phyloP scores from a whole-genome alignment of 2,113 vertebrate species.

The Tragelaphus scriptus region DNA sequence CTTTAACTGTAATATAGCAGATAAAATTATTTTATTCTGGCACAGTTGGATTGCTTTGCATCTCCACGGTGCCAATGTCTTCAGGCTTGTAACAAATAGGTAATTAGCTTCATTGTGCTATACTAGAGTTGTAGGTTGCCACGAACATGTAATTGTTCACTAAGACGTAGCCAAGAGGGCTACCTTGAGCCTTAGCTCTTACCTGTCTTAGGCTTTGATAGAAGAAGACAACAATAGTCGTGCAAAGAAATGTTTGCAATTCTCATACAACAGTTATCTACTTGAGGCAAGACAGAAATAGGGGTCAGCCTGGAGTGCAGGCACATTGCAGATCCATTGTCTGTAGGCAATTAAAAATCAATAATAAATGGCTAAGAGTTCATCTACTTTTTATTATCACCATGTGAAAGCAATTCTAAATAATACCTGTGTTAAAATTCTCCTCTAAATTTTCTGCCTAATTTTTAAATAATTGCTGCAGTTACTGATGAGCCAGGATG shows the following conservation, averaged over 20 bases:
- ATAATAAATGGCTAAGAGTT: not conserved
- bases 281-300: not conserved
- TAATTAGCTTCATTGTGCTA: conserved; percentile 41
- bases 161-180: not conserved
- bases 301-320: not conserved
- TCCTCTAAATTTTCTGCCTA: not conserved
- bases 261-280: not conserved
- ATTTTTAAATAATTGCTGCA: not conserved
- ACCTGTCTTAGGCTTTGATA: conserved; percentile 62
- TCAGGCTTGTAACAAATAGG: not conserved
- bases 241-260: conserved; percentile 19
- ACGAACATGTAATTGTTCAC: conserved; percentile 32
- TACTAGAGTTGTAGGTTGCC: conserved; percentile 31
- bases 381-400: not conserved
- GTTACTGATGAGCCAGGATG: not conserved
- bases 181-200: conserved; percentile 42
- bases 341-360: not conserved
- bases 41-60: not conserved
- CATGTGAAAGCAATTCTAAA: not conserved
- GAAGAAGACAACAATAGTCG: conserved; percentile 7
- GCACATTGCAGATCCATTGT: not conserved
- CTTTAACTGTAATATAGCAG: conserved; percentile 42
- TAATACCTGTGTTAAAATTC: not conserved
- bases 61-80: not conserved
- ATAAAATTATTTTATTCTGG: not conserved